Conservation (phyloP, 2,888 invertebrate species). For the Drosophila longiperda region DNA sequence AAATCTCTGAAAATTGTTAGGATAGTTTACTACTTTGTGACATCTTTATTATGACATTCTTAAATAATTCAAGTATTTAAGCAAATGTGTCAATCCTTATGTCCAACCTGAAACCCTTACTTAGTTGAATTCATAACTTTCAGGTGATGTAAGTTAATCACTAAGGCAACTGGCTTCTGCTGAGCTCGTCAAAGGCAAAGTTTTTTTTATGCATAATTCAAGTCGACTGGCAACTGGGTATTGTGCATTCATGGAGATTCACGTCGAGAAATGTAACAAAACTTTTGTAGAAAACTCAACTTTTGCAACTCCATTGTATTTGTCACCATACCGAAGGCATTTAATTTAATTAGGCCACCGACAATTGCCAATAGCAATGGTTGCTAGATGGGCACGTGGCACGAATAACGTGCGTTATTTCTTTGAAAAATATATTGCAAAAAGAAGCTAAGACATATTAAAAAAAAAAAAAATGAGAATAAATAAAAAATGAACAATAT, state of each 20-base stretch:
- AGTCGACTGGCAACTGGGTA: background rate
- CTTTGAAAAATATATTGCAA: slow-evolving; percentile 43
- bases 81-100: background rate
- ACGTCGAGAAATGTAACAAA: background rate
- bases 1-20: background rate
- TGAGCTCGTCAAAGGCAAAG: slow-evolving; percentile 1
- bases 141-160: slow-evolving; percentile 11
- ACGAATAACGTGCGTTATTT: slow-evolving; percentile 42
- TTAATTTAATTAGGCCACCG: slow-evolving; percentile 58
- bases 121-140: slow-evolving; percentile 5
- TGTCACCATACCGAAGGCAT: background rate
- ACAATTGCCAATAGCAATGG: slow-evolving; percentile 39
- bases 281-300: slow-evolving; percentile 4
- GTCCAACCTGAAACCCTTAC: background rate
- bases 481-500: background rate
- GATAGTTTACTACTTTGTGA: background rate
- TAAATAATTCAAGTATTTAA: background rate
- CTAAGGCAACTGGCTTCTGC: slow-evolving; percentile 2
- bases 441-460: background rate
- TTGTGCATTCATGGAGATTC: background rate
- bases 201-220: background rate
- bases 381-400: slow-evolving; percentile 58
- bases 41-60: background rate
- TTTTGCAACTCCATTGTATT: slow-evolving; percentile 9
- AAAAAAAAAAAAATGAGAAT: background rate